A percentile compares a stretch with the other conserved stretches of the same genome.
phyloP scores from a whole-genome alignment of 2,113 vertebrate species.

The Toxostoma redivivum region DNA sequence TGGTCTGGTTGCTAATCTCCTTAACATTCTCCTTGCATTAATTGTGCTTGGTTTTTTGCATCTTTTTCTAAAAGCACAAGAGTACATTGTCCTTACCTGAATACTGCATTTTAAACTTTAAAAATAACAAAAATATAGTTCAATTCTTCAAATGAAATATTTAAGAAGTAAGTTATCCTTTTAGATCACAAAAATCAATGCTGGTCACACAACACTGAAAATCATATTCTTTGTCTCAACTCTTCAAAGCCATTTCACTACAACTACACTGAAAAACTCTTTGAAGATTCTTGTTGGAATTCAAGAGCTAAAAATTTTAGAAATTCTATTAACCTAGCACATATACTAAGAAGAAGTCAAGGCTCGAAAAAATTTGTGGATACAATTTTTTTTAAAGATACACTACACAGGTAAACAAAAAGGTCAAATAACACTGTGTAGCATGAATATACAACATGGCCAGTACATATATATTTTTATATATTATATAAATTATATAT shows the following conservation, averaged over 20 bases:
- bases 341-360: background rate
- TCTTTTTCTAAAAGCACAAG: background rate
- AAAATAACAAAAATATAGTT: background rate
- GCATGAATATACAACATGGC: background rate
- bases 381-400: background rate
- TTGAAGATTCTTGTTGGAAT: background rate
- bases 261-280: background rate
- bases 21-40: background rate
- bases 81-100: background rate
- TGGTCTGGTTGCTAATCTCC: background rate
- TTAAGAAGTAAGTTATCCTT: background rate
- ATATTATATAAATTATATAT: too few species aligned
- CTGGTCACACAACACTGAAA: background rate
- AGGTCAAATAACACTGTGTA: background rate
- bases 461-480: background rate
- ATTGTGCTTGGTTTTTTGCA: background rate
- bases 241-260: background rate
- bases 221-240: background rate
- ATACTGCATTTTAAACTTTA: background rate
- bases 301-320: background rate
- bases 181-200: background rate
- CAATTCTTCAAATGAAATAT: background rate
- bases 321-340: background rate
- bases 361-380: background rate
- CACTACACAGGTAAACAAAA: background rate